Evolutionary conservation across 2,113 vertebrate species (phyloP).

Genomic region (Promerops cafer): DNA sequence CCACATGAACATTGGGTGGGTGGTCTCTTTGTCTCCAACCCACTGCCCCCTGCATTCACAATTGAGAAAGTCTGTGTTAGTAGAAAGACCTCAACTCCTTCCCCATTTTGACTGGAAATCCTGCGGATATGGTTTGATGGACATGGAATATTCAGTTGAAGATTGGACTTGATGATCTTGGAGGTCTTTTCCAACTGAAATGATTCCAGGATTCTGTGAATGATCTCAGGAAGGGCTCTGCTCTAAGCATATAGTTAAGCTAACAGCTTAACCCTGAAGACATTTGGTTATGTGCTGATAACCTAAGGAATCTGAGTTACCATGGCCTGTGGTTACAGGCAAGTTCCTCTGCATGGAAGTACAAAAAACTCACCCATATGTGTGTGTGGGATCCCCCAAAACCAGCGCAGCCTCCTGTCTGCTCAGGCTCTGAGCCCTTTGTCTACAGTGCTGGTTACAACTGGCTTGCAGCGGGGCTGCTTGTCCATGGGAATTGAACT

Average conservation of each 20-base stretch:
- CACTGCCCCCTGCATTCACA: no score
- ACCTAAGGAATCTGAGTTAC: background rate
- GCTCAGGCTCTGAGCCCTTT: slow-evolving; percentile 4
- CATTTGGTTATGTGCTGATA: background rate
- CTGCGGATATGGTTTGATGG: background rate
- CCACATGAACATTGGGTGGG: no score
- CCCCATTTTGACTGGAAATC: background rate
- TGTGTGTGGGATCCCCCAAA: background rate
- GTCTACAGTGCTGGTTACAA: background rate
- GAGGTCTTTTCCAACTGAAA: background rate
- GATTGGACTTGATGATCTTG: background rate
- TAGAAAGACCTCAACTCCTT: background rate
- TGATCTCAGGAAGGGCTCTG: background rate
- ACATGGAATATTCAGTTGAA: background rate
- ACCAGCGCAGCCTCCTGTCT: background rate
- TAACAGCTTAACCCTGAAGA: background rate
- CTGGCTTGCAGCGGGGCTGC: background rate
- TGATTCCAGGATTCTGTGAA: background rate
- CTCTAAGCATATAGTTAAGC: background rate
- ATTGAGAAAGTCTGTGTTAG: background rate
- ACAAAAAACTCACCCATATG: background rate
- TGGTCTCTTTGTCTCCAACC: no score
- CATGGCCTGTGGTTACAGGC: background rate
- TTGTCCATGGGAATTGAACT: background rate
- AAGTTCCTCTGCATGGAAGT: background rate